These are phyloP conservation scores for Chloromyia formosa DNA, from an alignment of 2,888 invertebrate species.

Conservation along the genomic window DNA sequence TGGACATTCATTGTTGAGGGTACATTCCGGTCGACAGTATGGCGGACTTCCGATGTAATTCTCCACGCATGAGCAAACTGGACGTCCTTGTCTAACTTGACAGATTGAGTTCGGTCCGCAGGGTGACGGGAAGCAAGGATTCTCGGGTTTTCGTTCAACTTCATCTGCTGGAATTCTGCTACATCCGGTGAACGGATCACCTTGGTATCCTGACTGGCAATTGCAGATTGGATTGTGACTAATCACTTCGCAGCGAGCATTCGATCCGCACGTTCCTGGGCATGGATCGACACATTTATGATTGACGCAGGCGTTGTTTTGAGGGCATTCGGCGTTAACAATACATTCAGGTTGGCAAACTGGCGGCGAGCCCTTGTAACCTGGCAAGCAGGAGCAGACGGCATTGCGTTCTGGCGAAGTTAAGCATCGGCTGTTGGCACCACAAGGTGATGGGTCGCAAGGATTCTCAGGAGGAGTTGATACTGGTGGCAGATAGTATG, in stretches of 20 bases:
- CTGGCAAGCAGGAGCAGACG: slow-evolving; percentile 81
- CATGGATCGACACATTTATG: slow-evolving; percentile 86
- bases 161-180: slow-evolving; percentile 58
- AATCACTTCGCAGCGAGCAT: slow-evolving; percentile 79
- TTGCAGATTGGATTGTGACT: slow-evolving; percentile 88
- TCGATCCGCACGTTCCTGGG: slow-evolving; percentile 80
- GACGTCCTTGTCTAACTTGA: slow-evolving; percentile 78
- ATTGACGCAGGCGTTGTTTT: slow-evolving; percentile 80
- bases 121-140: slow-evolving; percentile 72
- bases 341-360: slow-evolving; percentile 87
- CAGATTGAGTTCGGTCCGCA: slow-evolving; percentile 87
- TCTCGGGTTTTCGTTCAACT: slow-evolving; percentile 61
- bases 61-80: slow-evolving; percentile 82
- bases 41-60: slow-evolving; percentile 85
- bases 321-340: slow-evolving; percentile 82
- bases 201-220: slow-evolving; percentile 77
- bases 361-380: slow-evolving; percentile 81
- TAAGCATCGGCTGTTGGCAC: slow-evolving; percentile 79
- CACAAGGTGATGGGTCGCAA: slow-evolving; percentile 85
- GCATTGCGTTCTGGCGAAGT: slow-evolving; percentile 76
- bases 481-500: slow-evolving; percentile 63
- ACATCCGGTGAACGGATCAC: slow-evolving; percentile 83
- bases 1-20: slow-evolving; percentile 83
- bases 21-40: slow-evolving; percentile 83
- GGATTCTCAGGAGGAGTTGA: slow-evolving; percentile 68